Percentiles rank a stretch among this genome's conserved stretches.
phyloP scores from a whole-genome alignment of 2,888 invertebrate species.

The Dryadula phaetusa region DNA sequence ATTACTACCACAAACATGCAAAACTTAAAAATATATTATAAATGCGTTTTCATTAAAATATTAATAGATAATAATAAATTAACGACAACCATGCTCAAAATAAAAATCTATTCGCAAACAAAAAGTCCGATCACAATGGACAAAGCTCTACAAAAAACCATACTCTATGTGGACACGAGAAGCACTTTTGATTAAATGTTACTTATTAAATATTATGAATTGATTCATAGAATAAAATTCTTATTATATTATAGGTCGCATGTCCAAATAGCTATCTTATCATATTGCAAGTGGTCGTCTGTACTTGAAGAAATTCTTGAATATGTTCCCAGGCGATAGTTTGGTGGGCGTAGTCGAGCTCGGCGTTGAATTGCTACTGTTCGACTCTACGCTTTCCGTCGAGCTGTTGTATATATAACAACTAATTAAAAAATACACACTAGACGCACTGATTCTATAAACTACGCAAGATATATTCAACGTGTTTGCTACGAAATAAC shows the following conservation, averaged over 20 bases:
- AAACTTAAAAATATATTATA: slow-evolving; percentile 21
- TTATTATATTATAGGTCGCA: slow-evolving; percentile 30
- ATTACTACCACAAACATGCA: slow-evolving; percentile 39
- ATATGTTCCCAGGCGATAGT: slow-evolving; percentile 94
- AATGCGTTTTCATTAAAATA: neutral
- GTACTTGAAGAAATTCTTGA: slow-evolving; percentile 99
- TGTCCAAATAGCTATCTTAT: slow-evolving; percentile 60
- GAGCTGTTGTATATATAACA: slow-evolving; percentile 57
- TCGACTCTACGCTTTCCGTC: slow-evolving; percentile 71
- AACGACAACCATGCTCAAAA: slow-evolving; percentile 31
- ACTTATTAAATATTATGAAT: neutral
- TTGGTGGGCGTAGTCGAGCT: slow-evolving; percentile 86
- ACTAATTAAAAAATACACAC: slow-evolving; percentile 22
- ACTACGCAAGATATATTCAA: slow-evolving; percentile 2
- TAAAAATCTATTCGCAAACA: slow-evolving; percentile 40
- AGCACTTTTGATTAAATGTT: neutral
- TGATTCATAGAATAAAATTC: neutral
- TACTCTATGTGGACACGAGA: slow-evolving; percentile 52
- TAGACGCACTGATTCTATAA: neutral
- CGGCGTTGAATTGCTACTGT: slow-evolving; percentile 77
- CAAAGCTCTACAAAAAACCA: slow-evolving; percentile 54
- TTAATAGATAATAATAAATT: slow-evolving; percentile 2
- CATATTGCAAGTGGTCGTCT: slow-evolving; percentile 59
- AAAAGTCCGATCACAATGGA: slow-evolving; percentile 53
- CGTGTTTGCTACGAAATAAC: neutral